Evolutionary conservation across 2,888 invertebrate species (phyloP).

Genomic region (Patella pellucida): DNA sequence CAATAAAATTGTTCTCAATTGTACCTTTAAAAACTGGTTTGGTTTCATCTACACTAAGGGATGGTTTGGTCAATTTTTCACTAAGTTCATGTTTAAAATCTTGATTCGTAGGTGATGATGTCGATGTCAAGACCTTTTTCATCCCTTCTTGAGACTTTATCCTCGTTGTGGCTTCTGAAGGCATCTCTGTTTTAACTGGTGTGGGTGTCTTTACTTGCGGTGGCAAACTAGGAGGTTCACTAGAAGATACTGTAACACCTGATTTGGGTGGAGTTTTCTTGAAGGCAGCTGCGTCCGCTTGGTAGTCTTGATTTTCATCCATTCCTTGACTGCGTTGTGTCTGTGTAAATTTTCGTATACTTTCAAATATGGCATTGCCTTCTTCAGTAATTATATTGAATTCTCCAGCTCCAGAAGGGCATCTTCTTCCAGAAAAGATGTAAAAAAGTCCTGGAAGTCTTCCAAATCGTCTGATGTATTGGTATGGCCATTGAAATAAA

Average conservation of each 20-base stretch:
- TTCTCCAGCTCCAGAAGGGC: constrained; percentile 56
- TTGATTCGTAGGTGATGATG: too few relatives aligned
- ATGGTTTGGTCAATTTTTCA: too few relatives aligned
- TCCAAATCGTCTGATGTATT: constrained; percentile 60
- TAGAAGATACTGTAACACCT: not conserved
- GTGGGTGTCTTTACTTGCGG: not conserved
- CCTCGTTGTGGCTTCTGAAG: not conserved
- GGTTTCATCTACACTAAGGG: too few relatives aligned
- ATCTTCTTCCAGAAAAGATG: constrained; percentile 65
- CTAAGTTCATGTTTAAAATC: too few relatives aligned
- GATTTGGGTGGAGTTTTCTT: constrained; percentile 2
- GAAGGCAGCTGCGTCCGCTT: not conserved
- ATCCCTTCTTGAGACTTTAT: not conserved
- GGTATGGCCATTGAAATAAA: constrained; percentile 57
- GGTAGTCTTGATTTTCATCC: not conserved
- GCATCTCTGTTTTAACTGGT: not conserved
- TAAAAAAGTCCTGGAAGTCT: constrained; percentile 50
- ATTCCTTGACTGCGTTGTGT: constrained; percentile 6
- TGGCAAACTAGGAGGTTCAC: not conserved
- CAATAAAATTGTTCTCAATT: too few relatives aligned
- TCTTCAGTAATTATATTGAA: constrained; percentile 39
- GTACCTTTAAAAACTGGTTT: too few relatives aligned
- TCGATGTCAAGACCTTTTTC: too few relatives aligned
- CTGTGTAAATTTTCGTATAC: constrained; percentile 29
- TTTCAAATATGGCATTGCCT: constrained; percentile 32